Evolutionary conservation across 2,888 invertebrate genomes (phyloP), one percentile per base, ranked within the genome.

Genomic region (Eupithecia inturbata): DNA sequence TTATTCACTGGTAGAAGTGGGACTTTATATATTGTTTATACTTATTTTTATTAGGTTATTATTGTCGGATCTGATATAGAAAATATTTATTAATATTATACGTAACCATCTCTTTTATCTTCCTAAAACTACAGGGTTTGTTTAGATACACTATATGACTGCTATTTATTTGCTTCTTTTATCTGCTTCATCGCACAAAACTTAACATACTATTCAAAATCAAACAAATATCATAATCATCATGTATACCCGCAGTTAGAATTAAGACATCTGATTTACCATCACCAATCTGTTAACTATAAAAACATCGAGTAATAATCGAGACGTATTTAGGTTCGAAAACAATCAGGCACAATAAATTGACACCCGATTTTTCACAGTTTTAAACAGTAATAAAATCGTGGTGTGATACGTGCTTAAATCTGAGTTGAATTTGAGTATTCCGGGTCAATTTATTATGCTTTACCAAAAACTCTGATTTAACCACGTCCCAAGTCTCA

Each of bases 81-180:
- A 26, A 76, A 45, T 75, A 77, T 79, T 73, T 70, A 76, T 73
- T 75, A 80, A 81, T 78, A 79, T 78, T 3, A 53, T 57, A 57
- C 26, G 78, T 77, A 74, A 80, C 73, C 36, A 70, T 77, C 77
- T 71, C 77, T 73, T 82, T 82, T 82, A 73, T 81, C 83, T 83
- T 76, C 73, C 82, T 88, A 87, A 84, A 83, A 76, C 80, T 83
- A 79, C 82, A 83, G 82, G 82, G 82, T 88, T 86, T 86, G 84
- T 87, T 85, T 85, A 82, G 83, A 88, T 83, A 81, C 82, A 82
- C 79, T 81, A 77, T 83, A 81, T 85, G 82, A 77, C 78, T 84
- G 87, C 85, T 85, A 81, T 87, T 88, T 86, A 82, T 86, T 88
- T 85, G 83, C 90, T 90, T 91, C 87, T 86, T 91, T 86, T 85